phyloP scores from a whole-genome alignment of 2,888 invertebrate genomes.

The Limenitis camilla region DNA sequence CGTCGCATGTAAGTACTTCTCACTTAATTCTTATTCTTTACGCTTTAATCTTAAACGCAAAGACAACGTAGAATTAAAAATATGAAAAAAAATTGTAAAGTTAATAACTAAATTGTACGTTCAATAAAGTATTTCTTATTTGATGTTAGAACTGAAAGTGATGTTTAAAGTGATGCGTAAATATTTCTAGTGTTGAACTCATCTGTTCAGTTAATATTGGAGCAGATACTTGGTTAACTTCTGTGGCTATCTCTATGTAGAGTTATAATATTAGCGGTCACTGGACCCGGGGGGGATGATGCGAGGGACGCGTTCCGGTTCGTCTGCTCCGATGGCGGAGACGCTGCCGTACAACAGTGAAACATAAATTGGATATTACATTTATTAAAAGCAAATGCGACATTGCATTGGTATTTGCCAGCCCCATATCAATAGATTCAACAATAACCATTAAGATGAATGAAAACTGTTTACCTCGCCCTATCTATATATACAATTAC shows the following conservation, averaged over 20 bases:
- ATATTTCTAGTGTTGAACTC: not conserved
- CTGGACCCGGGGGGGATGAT: constrained; percentile 42
- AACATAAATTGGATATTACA: constrained; percentile 53
- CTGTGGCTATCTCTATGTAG: constrained; percentile 38
- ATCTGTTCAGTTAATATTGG: constrained; percentile 50
- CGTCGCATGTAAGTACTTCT: constrained; percentile 13
- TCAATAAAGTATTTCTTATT: not conserved
- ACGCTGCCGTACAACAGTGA: constrained; percentile 35
- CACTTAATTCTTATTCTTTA: constrained; percentile 1
- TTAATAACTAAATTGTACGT: constrained; percentile 2
- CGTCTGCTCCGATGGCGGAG: constrained; percentile 24
- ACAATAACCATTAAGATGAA: constrained; percentile 57
- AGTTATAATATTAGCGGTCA: constrained; percentile 40
- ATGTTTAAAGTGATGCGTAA: constrained; percentile 10
- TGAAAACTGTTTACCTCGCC: constrained; percentile 61
- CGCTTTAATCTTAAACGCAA: not conserved
- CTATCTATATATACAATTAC: constrained; percentile 68
- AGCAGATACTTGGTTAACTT: constrained; percentile 47
- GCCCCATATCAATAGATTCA: constrained; percentile 49
- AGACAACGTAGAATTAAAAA: constrained; percentile 3
- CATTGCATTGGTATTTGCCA: constrained; percentile 45
- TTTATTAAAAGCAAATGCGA: constrained; percentile 53
- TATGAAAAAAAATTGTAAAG: constrained; percentile 4
- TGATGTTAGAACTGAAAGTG: not conserved
- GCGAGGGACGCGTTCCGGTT: constrained; percentile 50